phyloP scores from a whole-genome alignment of 2,888 invertebrate species.

The Chorisops tibialis region DNA sequence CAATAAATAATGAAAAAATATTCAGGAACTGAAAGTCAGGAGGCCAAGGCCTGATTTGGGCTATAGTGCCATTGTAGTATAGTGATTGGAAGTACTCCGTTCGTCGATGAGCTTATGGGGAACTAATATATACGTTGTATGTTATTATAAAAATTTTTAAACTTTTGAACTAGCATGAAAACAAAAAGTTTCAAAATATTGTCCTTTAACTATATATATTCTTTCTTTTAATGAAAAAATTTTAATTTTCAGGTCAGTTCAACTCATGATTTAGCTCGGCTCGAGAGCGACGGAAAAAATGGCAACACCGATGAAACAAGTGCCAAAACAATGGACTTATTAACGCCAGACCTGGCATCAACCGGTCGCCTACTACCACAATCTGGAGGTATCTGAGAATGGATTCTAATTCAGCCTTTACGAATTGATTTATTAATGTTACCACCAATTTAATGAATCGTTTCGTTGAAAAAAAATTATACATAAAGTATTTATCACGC shows the following conservation, averaged over 20 bases:
- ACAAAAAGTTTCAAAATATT: no score
- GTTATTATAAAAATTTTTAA: no score
- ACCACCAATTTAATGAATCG: background rate
- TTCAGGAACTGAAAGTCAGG: no score
- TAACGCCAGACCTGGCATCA: constrained; percentile 39
- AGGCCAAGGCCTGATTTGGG: no score
- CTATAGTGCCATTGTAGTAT: no score
- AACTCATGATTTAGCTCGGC: constrained; percentile 47
- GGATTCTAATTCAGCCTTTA: constrained; percentile 32
- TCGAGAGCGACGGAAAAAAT: constrained; percentile 38
- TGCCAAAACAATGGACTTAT: constrained; percentile 38
- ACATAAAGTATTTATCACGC: background rate
- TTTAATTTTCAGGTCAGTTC: constrained; percentile 47
- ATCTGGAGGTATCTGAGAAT: constrained; percentile 35
- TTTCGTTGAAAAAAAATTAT: background rate
- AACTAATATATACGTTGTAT: no score
- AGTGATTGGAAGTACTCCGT: no score
- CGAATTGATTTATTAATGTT: constrained; percentile 25
- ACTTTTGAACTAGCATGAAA: no score
- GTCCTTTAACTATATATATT: no score
- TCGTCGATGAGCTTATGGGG: no score
- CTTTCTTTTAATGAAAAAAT: no score
- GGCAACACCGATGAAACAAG: constrained; percentile 34
- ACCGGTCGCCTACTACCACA: constrained; percentile 27
- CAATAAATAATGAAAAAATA: no score